Base-by-base conservation (phyloP, 2,113 vertebrate genomes). In the Odontophorus gujanensis region DNA sequence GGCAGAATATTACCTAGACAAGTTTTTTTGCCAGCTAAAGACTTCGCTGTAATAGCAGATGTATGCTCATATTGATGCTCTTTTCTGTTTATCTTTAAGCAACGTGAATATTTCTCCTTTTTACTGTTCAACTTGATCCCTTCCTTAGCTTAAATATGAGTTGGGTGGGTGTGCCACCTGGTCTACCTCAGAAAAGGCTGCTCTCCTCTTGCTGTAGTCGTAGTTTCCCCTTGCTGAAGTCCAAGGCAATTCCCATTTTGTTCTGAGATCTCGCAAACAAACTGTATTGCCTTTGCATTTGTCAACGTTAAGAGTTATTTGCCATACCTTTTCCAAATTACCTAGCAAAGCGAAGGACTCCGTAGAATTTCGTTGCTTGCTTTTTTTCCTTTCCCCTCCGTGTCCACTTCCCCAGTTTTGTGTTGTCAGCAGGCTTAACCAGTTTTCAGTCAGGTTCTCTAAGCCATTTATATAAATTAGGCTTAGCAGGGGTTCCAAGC, bases 381-480 rank as follows among this genome's bases (percentile, higher is more conserved):
- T 90, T 90, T 72, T 72, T 83, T 68, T 73, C 40, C 58, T 89
- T 80, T 65, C 47, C 62, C 85, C 34, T 84, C 69, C 58, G 3
- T 89, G 95, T 95, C 90, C 95, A 96, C 85, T 87, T 93, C 66
- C 86, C 91, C 94, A 95, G 3, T 96, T 96, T 74, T 81, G 85
- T 95, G 81, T 65, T 97, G 96, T 97, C 96, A 97, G 96, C 96
- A 96, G 87, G 82, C 90, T 93, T 94, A 96, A 95, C 90, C 81
- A 79, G 91, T 96, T 90, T 95, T 89, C 65, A 96, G 94, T 93
- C 88, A 96, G 93, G 89, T 96, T 95, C 95, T 96, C 4, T 3
- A 83, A 93, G 92, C 88, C 95, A 97, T 97, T 97, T 97, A 97
- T 97, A 96, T 96, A 97, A 96, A 97, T 97, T 97, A 97, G 92